Evolutionary conservation across 1,140 invertebrate species (phyloP).

Genomic region (Proctacanthus coquilletti): DNA sequence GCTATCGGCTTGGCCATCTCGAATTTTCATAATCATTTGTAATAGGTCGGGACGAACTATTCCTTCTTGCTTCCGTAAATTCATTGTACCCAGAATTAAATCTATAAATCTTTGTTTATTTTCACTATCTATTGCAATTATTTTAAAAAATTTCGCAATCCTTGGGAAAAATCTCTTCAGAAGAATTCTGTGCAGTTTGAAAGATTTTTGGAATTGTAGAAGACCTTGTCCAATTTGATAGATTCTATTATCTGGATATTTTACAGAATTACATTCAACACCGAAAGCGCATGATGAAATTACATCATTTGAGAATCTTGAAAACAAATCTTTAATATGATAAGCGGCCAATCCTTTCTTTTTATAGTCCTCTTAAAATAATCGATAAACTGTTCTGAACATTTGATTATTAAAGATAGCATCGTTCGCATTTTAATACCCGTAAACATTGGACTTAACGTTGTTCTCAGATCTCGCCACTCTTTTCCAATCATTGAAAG

Average conservation of each 20-base stretch:
- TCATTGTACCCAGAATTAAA: slow-evolving; percentile 35
- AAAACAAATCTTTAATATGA: slow-evolving; percentile 29
- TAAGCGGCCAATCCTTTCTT: too few relatives aligned
- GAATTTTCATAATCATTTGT: slow-evolving; percentile 29
- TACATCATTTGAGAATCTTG: slow-evolving; percentile 27
- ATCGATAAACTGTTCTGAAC: too few relatives aligned
- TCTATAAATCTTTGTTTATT: slow-evolving; percentile 7
- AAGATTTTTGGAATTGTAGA: not conserved
- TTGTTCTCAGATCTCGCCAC: slow-evolving; percentile 32
- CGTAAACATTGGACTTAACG: slow-evolving; percentile 33
- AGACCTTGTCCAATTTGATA: slow-evolving; percentile 14
- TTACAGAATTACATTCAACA: slow-evolving; percentile 19
- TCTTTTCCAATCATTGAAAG: slow-evolving; percentile 22
- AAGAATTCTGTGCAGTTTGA: not conserved
- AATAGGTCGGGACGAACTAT: slow-evolving; percentile 31
- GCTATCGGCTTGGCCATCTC: slow-evolving; percentile 7
- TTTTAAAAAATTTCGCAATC: not conserved
- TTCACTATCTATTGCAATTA: not conserved
- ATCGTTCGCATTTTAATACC: slow-evolving; percentile 32
- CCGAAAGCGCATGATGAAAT: slow-evolving; percentile 27
- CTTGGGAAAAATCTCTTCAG: not conserved
- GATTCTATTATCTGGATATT: slow-evolving; percentile 24
- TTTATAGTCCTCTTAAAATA: slow-evolving; percentile 16
- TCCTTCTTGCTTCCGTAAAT: slow-evolving; percentile 29
- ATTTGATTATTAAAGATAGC: too few relatives aligned